Evolutionary conservation across 2,888 invertebrate species (phyloP).

Genomic region (Microplitis deprimator): DNA sequence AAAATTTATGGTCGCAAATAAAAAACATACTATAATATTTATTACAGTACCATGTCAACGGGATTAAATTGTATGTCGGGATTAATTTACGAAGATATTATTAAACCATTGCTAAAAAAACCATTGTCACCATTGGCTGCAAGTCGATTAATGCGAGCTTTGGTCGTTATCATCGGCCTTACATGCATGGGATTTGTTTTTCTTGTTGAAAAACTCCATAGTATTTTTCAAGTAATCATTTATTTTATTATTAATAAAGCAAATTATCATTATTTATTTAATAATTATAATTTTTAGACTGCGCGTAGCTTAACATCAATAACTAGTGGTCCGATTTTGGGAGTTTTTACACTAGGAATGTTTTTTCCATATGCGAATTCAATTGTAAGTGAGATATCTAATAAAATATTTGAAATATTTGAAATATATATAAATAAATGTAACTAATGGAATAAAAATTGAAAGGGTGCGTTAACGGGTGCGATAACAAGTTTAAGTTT

Average conservation of each 20-base stretch:
- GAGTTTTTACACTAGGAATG: slow-evolving; percentile 81
- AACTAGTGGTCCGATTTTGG: slow-evolving; percentile 81
- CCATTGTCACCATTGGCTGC: slow-evolving; percentile 78
- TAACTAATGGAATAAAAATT: background rate
- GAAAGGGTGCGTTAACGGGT: background rate
- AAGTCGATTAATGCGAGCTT: slow-evolving; percentile 80
- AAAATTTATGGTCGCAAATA: background rate
- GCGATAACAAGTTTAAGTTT: background rate
- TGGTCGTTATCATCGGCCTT: slow-evolving; percentile 77
- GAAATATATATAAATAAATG: background rate
- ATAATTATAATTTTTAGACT: slow-evolving; percentile 70
- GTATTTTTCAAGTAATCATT: slow-evolving; percentile 74
- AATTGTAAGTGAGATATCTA: slow-evolving; percentile 71
- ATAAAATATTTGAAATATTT: background rate
- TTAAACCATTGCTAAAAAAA: slow-evolving; percentile 78
- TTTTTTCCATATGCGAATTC: slow-evolving; percentile 81
- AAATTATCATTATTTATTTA: background rate
- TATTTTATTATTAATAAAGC: background rate
- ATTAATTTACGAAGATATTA: slow-evolving; percentile 84
- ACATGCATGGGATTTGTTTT: slow-evolving; percentile 80
- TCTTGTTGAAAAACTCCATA: slow-evolving; percentile 81
- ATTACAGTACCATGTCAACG: slow-evolving; percentile 82
- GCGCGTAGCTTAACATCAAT: slow-evolving; percentile 81
- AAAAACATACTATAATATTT: background rate
- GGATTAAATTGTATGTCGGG: slow-evolving; percentile 87